A percentile compares a stretch with the other conserved stretches of the same genome.
Conservation (phyloP, 2,113 vertebrate genomes). For the Oncorhynchus gorbuscha region DNA sequence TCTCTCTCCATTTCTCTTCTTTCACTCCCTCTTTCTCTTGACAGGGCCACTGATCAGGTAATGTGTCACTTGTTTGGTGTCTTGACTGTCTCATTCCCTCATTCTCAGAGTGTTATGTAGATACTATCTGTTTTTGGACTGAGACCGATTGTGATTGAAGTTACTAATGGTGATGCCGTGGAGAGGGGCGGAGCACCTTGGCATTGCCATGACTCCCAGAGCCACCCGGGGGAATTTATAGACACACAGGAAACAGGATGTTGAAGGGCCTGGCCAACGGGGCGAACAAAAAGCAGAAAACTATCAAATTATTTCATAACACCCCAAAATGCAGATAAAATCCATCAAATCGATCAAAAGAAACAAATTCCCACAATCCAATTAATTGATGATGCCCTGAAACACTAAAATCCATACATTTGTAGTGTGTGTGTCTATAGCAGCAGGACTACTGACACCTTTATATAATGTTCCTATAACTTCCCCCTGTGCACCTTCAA, state of each 20-base stretch:
- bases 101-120: slow-evolving; percentile 24
- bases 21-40: slow-evolving; percentile 47
- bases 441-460: slow-evolving; percentile 34
- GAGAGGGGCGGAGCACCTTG: slow-evolving; percentile 54
- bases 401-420: not conserved
- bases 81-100: slow-evolving; percentile 25
- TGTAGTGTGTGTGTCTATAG: not conserved
- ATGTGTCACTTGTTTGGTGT: slow-evolving; percentile 53
- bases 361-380: not conserved
- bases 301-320: slow-evolving; percentile 11
- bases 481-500: slow-evolving; percentile 54
- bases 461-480: slow-evolving; percentile 41
- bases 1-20: slow-evolving; percentile 11
- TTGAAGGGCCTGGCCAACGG: slow-evolving; percentile 62
- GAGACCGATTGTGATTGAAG: not conserved
- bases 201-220: slow-evolving; percentile 46
- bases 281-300: slow-evolving; percentile 52
- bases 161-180: slow-evolving; percentile 22
- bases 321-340: slow-evolving; percentile 14
- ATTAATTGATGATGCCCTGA: not conserved
- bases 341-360: not conserved
- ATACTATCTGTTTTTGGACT: not conserved
- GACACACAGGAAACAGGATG: slow-evolving; percentile 44
- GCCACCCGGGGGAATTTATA: slow-evolving; percentile 66
- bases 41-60: slow-evolving; percentile 69